Evolutionary conservation across 2,797 vertebrate species (phyloP).

Genomic region (Aplochiton taeniatus): DNA sequence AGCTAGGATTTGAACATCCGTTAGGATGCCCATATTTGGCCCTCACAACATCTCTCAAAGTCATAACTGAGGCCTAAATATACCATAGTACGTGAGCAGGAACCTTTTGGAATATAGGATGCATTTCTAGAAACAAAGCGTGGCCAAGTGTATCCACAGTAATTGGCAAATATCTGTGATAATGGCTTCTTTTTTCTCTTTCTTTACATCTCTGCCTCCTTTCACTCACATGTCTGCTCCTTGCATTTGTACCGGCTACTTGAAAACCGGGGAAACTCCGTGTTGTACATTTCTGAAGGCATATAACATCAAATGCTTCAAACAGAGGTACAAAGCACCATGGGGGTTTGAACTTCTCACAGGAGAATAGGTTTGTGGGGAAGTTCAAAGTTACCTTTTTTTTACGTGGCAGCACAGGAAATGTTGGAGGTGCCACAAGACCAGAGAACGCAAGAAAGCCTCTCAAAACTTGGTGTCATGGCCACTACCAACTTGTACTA

Average conservation of each 20-base stretch:
- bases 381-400: slow-evolving; percentile 55
- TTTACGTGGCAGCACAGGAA: slow-evolving; percentile 22
- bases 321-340: slow-evolving; percentile 61
- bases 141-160: neutral
- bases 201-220: neutral
- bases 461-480: slow-evolving; percentile 25
- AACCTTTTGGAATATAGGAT: neutral
- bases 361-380: slow-evolving; percentile 43
- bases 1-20: no score
- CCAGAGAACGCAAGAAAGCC: slow-evolving; percentile 19
- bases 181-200: neutral
- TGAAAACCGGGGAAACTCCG: slow-evolving; percentile 43
- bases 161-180: neutral
- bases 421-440: slow-evolving; percentile 39
- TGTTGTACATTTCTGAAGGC: slow-evolving; percentile 63
- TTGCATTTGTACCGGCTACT: slow-evolving; percentile 45
- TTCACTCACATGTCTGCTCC: slow-evolving; percentile 18
- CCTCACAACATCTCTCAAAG: no score
- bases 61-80: no score
- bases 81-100: no score
- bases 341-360: slow-evolving; percentile 60
- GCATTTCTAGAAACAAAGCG: neutral
- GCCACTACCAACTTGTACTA: slow-evolving; percentile 20
- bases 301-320: slow-evolving; percentile 74
- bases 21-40: no score